A percentile compares a stretch with the other conserved stretches of the same genome.
These are phyloP conservation scores for Molanna angustata DNA, from an alignment of 2,888 invertebrate genomes.

Conservation along the genomic window DNA sequence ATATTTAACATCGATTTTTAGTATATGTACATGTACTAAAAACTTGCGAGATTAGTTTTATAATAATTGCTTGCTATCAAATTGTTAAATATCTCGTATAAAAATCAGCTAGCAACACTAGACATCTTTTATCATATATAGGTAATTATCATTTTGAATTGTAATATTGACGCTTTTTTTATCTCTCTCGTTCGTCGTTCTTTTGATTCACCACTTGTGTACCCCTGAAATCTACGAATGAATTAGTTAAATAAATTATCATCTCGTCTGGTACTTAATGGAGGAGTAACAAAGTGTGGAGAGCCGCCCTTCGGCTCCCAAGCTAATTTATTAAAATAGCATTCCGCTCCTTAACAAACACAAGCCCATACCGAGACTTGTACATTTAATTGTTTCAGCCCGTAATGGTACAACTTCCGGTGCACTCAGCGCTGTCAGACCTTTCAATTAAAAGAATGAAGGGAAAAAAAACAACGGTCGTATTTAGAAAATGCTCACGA, in stretches of 20 bases:
- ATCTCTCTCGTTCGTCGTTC: not conserved
- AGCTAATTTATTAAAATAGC: conserved; percentile 25
- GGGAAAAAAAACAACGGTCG: not conserved
- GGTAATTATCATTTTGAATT: too few species aligned
- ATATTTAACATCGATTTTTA: too few species aligned
- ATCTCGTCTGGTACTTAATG: conserved; percentile 19
- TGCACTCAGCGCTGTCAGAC: not conserved
- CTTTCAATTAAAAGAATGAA: not conserved
- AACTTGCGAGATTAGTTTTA: too few species aligned
- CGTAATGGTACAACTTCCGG: not conserved
- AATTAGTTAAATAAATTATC: conserved; percentile 20
- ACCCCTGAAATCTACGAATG: not conserved
- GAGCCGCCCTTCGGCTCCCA: conserved; percentile 13
- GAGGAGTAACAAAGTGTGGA: conserved; percentile 1
- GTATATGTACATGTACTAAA: too few species aligned
- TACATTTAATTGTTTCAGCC: conserved; percentile 9
- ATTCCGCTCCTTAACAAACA: conserved; percentile 3
- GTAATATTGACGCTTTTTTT: not conserved
- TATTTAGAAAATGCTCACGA: not conserved
- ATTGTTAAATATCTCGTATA: too few species aligned
- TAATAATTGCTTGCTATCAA: too few species aligned
- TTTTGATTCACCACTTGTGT: conserved; percentile 12
- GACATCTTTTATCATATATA: too few species aligned
- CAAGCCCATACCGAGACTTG: conserved; percentile 6
- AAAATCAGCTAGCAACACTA: too few species aligned